phyloP scores from a whole-genome alignment of 2,797 vertebrate species.

The Corythornis leucogaster region DNA sequence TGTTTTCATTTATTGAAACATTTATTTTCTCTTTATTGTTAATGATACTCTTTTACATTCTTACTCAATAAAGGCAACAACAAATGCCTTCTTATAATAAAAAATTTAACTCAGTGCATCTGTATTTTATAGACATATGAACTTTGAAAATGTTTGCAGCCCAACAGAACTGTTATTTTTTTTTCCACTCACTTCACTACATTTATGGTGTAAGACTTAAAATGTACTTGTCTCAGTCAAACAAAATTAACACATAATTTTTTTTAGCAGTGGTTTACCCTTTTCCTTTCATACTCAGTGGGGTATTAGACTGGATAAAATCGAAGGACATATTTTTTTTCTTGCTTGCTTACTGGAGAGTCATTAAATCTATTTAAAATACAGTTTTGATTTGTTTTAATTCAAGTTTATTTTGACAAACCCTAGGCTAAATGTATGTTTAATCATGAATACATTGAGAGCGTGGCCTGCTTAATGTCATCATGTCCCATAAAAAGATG shows the following conservation, averaged over 20 bases:
- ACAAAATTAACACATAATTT: not conserved
- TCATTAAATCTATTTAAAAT: not conserved
- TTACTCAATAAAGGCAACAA: not conserved
- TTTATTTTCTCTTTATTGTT: not conserved
- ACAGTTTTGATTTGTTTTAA: not conserved
- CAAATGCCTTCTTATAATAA: not conserved
- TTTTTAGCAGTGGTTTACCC: not conserved
- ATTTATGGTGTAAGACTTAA: not conserved
- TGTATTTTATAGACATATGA: not conserved
- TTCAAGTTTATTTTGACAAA: not conserved
- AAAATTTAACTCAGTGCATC: not conserved
- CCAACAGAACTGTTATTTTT: constrained; percentile 11
- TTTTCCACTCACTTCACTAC: not conserved
- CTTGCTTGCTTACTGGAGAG: not conserved
- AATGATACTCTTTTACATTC: not conserved
- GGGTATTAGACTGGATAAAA: not conserved
- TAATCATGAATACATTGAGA: not conserved
- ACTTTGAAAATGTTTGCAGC: not conserved
- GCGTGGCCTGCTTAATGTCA: not conserved
- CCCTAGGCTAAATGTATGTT: not conserved
- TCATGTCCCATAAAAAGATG: not conserved
- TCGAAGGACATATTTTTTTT: not conserved
- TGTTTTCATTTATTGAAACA: not conserved
- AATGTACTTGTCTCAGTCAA: not conserved
- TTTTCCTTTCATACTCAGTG: not conserved